Percentiles rank a stretch among this genome's conserved stretches.
Evolutionary conservation across 2,113 vertebrate species (phyloP).

Genomic region (Xiphorhynchus elegans): DNA sequence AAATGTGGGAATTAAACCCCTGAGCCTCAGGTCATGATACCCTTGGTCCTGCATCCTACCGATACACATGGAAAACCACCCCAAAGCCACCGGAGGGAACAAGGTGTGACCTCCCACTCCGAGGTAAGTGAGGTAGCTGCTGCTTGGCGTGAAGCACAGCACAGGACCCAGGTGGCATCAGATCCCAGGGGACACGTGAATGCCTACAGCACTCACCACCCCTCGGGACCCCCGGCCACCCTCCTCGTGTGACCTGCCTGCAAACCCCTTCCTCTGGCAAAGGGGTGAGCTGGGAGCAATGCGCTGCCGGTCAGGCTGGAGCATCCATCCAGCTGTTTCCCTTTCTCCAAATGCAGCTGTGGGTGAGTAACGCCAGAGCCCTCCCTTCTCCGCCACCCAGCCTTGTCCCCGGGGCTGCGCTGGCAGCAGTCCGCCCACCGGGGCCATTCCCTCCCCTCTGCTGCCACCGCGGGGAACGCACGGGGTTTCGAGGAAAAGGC

Average conservation of each 20-base stretch:
- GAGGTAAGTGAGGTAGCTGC: not conserved
- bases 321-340: not conserved
- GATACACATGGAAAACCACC: not conserved
- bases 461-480: accelerated
- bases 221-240: not conserved
- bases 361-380: not conserved
- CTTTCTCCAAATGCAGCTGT: not conserved
- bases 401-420: not conserved
- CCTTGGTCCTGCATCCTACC: not conserved
- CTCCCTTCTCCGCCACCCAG: not conserved
- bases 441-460: not conserved
- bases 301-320: accelerated
- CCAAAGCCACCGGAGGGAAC: not conserved
- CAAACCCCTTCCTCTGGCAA: not conserved
- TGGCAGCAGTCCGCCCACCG: not conserved
- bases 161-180: accelerated
- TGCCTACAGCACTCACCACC: accelerated
- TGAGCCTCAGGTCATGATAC: not conserved
- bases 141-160: not conserved
- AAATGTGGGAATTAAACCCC: not conserved
- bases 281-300: not conserved
- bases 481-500: not conserved
- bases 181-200: accelerated
- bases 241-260: not conserved
- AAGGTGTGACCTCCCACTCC: not conserved